phyloP scores from a whole-genome alignment of 2,888 invertebrate genomes.

The Allacma fusca region DNA sequence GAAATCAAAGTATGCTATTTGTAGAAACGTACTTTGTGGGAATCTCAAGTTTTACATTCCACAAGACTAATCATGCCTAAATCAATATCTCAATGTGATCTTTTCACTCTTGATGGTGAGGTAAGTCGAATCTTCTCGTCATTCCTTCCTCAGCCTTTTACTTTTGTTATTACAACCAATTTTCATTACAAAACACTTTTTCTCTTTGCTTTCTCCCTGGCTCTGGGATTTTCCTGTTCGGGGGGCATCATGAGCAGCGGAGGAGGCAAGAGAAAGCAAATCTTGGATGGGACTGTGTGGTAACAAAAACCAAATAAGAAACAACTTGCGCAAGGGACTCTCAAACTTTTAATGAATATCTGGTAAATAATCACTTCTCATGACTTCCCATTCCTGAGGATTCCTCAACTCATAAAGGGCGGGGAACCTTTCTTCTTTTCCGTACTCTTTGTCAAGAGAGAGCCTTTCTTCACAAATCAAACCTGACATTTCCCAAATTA shows the following conservation, averaged over 20 bases:
- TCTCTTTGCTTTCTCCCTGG: background rate
- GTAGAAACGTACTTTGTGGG: slow-evolving; percentile 32
- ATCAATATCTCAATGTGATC: slow-evolving; percentile 42
- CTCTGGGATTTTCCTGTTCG: background rate
- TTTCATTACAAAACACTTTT: slow-evolving; percentile 1
- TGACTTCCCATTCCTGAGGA: too few species aligned
- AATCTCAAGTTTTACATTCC: slow-evolving; percentile 40
- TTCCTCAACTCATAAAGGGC: too few species aligned
- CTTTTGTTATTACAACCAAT: background rate
- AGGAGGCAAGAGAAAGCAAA: too few species aligned
- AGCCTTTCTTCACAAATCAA: slow-evolving; percentile 1
- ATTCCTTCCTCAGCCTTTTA: slow-evolving; percentile 1
- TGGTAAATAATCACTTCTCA: too few species aligned
- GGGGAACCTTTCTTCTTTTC: too few species aligned
- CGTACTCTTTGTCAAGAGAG: background rate
- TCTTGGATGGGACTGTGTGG: too few species aligned
- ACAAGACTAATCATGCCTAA: slow-evolving; percentile 45
- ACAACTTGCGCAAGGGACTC: too few species aligned
- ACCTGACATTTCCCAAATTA: too few species aligned
- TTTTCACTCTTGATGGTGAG: slow-evolving; percentile 13
- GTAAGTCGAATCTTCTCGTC: background rate
- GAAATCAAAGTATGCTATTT: slow-evolving; percentile 23
- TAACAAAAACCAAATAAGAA: too few species aligned
- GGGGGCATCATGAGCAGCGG: too few species aligned
- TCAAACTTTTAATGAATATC: too few species aligned